Percentiles rank a stretch among this genome's conserved stretches.
phyloP scores from a whole-genome alignment of 2,797 vertebrate species.

The Danio choprae region DNA sequence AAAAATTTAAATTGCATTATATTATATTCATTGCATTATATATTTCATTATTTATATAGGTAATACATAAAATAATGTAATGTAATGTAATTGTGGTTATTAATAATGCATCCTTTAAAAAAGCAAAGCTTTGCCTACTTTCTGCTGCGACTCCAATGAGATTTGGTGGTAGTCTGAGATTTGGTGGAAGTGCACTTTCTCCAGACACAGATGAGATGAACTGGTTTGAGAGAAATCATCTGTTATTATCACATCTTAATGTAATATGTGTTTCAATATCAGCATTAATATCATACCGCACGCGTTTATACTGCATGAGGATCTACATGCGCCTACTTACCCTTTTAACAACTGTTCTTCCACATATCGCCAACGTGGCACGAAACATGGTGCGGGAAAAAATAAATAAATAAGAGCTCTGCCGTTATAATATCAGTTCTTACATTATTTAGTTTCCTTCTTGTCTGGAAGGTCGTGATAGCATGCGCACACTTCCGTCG shows the following conservation, averaged over 20 bases:
- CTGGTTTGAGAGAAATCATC: constrained; percentile 57
- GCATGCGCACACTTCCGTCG: constrained; percentile 27
- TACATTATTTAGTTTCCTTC: background rate
- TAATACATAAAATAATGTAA: too few relatives aligned
- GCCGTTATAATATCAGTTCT: background rate
- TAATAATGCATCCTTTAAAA: background rate
- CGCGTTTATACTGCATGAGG: background rate
- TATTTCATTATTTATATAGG: too few relatives aligned
- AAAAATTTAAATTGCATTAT: too few relatives aligned
- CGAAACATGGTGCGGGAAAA: constrained; percentile 27
- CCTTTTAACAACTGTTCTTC: constrained; percentile 45
- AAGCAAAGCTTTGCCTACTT: constrained; percentile 64
- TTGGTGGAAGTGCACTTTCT: constrained; percentile 72
- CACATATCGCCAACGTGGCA: constrained; percentile 19
- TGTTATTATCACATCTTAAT: background rate
- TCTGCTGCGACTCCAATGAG: constrained; percentile 72
- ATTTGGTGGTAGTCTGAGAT: constrained; percentile 77
- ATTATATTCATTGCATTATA: too few relatives aligned
- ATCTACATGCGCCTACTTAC: constrained; percentile 25
- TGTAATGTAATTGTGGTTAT: too few relatives aligned
- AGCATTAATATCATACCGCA: background rate
- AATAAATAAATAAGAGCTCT: background rate
- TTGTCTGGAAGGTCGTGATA: constrained; percentile 44
- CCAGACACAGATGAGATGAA: constrained; percentile 72
- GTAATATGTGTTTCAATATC: background rate